phyloP scores from a whole-genome alignment of 2,888 invertebrate genomes.

The Lissonota sp. region DNA sequence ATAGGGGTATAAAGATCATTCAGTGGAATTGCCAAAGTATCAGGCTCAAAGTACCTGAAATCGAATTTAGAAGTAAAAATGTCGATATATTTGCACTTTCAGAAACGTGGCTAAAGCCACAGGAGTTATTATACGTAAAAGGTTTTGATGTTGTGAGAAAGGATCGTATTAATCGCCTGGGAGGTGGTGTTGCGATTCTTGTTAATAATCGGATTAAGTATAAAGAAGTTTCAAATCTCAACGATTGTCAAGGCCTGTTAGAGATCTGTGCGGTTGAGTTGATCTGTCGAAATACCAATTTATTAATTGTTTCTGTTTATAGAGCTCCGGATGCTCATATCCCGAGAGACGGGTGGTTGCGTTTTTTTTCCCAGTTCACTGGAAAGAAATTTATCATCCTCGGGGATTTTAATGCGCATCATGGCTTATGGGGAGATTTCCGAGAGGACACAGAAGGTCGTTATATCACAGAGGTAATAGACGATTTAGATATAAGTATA shows the following conservation, averaged over 20 bases:
- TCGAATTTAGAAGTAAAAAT: slow-evolving; percentile 12
- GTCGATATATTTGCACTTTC: too few species aligned
- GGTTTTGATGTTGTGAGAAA: not conserved
- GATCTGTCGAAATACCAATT: not conserved
- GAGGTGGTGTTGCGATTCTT: slow-evolving; percentile 1
- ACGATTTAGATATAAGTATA: too few species aligned
- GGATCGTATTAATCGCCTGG: not conserved
- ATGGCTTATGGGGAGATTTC: too few species aligned
- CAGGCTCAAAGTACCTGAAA: slow-evolving; percentile 10
- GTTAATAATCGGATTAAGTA: not conserved
- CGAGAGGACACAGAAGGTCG: too few species aligned
- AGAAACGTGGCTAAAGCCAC: too few species aligned
- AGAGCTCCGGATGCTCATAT: too few species aligned
- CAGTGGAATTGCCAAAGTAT: slow-evolving; percentile 20
- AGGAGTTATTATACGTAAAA: not conserved
- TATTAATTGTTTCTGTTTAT: too few species aligned
- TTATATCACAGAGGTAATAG: too few species aligned
- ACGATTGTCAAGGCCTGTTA: slow-evolving; percentile 6
- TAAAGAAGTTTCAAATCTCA: not conserved
- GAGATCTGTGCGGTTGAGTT: not conserved
- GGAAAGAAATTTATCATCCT: too few species aligned
- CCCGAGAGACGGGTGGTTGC: too few species aligned
- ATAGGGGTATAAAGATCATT: not conserved
- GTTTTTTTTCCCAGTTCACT: too few species aligned
- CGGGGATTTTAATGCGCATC: too few species aligned